Percentiles rank a stretch among this genome's conserved stretches.
Conservation (phyloP, 2,888 invertebrate genomes). For the Diplazon laetatorius region DNA sequence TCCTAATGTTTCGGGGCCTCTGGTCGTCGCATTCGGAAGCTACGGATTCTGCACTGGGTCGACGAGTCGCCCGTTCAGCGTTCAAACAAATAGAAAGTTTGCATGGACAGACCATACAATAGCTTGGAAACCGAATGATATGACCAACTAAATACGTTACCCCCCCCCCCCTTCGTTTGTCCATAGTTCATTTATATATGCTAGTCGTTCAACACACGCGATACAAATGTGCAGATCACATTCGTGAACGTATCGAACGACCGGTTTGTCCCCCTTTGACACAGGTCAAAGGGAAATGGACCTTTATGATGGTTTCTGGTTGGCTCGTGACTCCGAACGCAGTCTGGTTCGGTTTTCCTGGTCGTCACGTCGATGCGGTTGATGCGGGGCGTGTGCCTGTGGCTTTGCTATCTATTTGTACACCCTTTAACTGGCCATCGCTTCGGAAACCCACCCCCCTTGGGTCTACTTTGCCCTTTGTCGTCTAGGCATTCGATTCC, state of each 20-base stretch:
- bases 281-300: slow-evolving; percentile 81
- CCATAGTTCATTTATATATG: slow-evolving; percentile 21
- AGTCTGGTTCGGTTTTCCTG: slow-evolving; percentile 73
- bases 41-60: slow-evolving; percentile 50
- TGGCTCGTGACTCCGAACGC: slow-evolving; percentile 77
- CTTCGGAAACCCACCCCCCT: slow-evolving; percentile 10
- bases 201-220: slow-evolving; percentile 21
- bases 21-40: slow-evolving; percentile 53
- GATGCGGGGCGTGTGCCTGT: slow-evolving; percentile 58
- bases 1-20: slow-evolving; percentile 52
- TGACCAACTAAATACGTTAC: slow-evolving; percentile 81
- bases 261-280: slow-evolving; percentile 66
- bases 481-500: slow-evolving; percentile 42
- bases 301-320: slow-evolving; percentile 81
- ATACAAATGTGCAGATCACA: slow-evolving; percentile 6
- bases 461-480: slow-evolving; percentile 10
- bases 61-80: slow-evolving; percentile 73
- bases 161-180: slow-evolving; percentile 70
- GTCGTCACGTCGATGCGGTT: slow-evolving; percentile 71
- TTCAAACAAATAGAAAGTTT: slow-evolving; percentile 82
- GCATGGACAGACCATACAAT: slow-evolving; percentile 78
- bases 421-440: slow-evolving; percentile 16
- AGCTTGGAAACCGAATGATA: slow-evolving; percentile 81
- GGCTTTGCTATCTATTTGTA: slow-evolving; percentile 44
- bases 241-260: slow-evolving; percentile 44